Base-by-base conservation (phyloP, 2,888 invertebrate species). In the Panopea generosa region DNA sequence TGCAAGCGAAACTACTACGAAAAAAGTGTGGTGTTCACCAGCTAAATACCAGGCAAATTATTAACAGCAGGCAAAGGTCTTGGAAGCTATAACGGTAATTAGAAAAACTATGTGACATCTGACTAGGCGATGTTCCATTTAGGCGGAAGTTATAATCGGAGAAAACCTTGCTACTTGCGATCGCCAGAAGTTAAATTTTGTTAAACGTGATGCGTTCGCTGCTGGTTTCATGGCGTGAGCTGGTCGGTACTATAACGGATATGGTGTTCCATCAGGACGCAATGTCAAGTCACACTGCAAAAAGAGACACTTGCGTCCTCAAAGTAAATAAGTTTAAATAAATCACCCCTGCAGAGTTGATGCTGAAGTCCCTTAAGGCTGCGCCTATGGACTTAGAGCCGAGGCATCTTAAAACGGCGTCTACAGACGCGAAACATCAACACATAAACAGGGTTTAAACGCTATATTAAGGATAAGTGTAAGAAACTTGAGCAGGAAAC, bases 241-340 rank as follows among this genome's bases (percentile, higher is more conserved):
- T n/a, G n/a, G n/a, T n/a, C 4, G 22, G 22, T 33, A 33, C n/a
- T 33, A 33, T 50, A 50, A 66, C 55, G 14, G 29, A 38, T 20
- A 71, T 65, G 63, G 45, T 59, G 24, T 71, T n/a, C n/a, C 57
- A 50, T 26, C 71, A 65, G 47, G 49, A 69, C 33, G n/a, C n/a
- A n/a, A n/a, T n/a, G n/a, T 24, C 45, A 18, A 57, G 57, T 20
- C 57, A 71, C 38, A 52, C 52, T 11, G 29, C 70, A 7, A 62
- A n/a, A 62, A 70, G 16, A n/a, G 22, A 70, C 63, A 2, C 40
- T 49, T 7, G 2, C n/a, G 18, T 62, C 43, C 49, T 61, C 4
- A 66, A 67, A 22, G 33, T 29, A 9, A 38, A 49, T 20, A 33
- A 57, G 49, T 22, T 55, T 3, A 69, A 53, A 14, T 55, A 29